These are phyloP conservation scores for Drosophila carrolli DNA, from an alignment of 1,140 invertebrate genomes.

Conservation along the genomic window DNA sequence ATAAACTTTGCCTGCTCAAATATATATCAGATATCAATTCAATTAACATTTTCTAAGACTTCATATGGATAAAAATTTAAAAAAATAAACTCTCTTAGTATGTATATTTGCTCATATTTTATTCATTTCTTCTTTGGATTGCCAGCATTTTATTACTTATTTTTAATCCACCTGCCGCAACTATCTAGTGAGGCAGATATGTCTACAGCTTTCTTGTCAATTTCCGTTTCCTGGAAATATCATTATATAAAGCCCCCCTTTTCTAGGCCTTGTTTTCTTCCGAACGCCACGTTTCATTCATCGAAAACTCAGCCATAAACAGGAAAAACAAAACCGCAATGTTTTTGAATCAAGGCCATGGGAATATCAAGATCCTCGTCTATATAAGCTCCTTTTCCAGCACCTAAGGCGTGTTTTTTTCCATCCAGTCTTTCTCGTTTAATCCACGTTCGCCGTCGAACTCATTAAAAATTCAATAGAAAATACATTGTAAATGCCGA, in stretches of 20 bases:
- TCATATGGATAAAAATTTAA: too few relatives aligned
- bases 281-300: neutral
- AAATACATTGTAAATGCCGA: slow-evolving; percentile 66
- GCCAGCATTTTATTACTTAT: too few relatives aligned
- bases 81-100: too few relatives aligned
- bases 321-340: slow-evolving; percentile 33
- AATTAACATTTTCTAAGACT: too few relatives aligned
- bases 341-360: neutral
- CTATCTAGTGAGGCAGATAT: slow-evolving; percentile 7
- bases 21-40: too few relatives aligned
- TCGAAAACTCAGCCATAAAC: neutral
- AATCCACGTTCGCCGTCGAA: slow-evolving; percentile 11
- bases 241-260: neutral
- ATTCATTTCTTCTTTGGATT: too few relatives aligned
- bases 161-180: neutral
- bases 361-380: slow-evolving; percentile 46
- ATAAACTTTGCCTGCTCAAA: too few relatives aligned
- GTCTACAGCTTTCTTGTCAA: slow-evolving; percentile 11
- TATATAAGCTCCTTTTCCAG: slow-evolving; percentile 11
- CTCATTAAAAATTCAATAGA: slow-evolving; percentile 83
- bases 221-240: slow-evolving; percentile 38
- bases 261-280: slow-evolving; percentile 1
- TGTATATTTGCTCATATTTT: too few relatives aligned
- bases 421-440: neutral
- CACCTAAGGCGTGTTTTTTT: neutral